These are phyloP conservation scores for Drosophila merina DNA, from an alignment of 2,888 invertebrate genomes.

Conservation along the genomic window DNA sequence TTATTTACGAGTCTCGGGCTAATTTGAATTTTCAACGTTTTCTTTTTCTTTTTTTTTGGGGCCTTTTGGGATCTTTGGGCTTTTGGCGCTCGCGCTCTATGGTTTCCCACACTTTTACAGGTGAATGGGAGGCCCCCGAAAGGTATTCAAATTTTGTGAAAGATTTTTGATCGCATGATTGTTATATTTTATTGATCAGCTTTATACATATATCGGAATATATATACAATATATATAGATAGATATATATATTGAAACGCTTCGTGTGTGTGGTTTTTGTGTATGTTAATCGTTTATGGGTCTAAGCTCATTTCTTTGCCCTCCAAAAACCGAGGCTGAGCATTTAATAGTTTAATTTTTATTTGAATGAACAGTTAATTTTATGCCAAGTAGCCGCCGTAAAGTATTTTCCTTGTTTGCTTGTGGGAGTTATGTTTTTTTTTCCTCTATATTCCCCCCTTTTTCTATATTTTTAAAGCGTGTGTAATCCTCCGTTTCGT, in stretches of 20 bases:
- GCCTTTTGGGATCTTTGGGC: slow-evolving; percentile 16
- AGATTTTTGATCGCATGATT: slow-evolving; percentile 80
- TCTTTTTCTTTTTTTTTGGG: slow-evolving; percentile 55
- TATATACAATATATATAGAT: neutral
- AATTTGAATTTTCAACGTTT: slow-evolving; percentile 82
- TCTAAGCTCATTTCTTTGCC: slow-evolving; percentile 64
- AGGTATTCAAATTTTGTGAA: slow-evolving; percentile 57
- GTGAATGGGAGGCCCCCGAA: slow-evolving; percentile 62
- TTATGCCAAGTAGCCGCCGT: slow-evolving; percentile 68
- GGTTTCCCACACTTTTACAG: slow-evolving; percentile 82
- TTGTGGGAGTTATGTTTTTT: slow-evolving; percentile 59
- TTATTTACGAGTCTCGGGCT: slow-evolving; percentile 82
- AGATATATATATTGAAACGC: slow-evolving; percentile 67
- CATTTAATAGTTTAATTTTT: slow-evolving; percentile 79
- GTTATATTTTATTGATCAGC: slow-evolving; percentile 79
- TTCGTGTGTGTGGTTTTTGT: slow-evolving; percentile 70
- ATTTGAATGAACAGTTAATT: slow-evolving; percentile 79
- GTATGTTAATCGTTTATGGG: slow-evolving; percentile 80
- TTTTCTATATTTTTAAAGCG: slow-evolving; percentile 25
- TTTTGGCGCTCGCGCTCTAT: slow-evolving; percentile 54
- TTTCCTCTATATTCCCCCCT: slow-evolving; percentile 9
- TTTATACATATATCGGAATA: slow-evolving; percentile 36
- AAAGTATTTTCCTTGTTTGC: slow-evolving; percentile 23
- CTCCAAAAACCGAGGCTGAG: slow-evolving; percentile 33
- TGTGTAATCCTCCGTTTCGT: slow-evolving; percentile 60